Conservation (phyloP, 2,888 invertebrate genomes). For the Gari tellinella region DNA sequence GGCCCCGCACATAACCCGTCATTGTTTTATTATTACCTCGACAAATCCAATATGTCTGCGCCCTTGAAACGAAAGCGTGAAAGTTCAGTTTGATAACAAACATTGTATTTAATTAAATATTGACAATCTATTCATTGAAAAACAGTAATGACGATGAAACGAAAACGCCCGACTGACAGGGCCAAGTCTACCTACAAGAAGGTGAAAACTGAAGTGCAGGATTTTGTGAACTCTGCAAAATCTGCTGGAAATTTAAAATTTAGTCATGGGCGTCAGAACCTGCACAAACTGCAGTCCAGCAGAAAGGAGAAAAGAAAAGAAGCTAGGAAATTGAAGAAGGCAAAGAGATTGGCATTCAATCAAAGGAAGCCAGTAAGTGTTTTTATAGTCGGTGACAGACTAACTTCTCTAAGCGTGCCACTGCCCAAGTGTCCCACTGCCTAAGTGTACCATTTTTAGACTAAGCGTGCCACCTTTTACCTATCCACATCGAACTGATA, state of each 20-base stretch:
- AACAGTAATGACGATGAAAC: background rate
- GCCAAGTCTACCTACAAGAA: background rate
- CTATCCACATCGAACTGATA: too few species aligned
- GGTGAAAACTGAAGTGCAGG: constrained; percentile 8
- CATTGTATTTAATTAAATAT: too few species aligned
- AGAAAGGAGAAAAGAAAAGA: constrained; percentile 90
- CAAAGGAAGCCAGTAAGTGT: constrained; percentile 73
- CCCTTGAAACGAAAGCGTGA: too few species aligned
- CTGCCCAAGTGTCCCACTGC: too few species aligned
- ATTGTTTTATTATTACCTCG: too few species aligned
- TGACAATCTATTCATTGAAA: too few species aligned
- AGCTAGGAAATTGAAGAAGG: constrained; percentile 89
- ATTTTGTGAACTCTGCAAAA: constrained; percentile 1
- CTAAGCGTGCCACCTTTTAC: background rate
- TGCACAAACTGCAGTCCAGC: constrained; percentile 34
- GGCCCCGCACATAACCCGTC: too few species aligned
- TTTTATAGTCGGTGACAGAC: background rate
- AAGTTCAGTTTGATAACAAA: too few species aligned
- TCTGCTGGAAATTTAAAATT: background rate
- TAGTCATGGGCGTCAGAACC: background rate
- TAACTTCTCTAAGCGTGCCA: background rate
- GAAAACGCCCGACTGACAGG: background rate
- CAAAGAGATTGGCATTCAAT: constrained; percentile 86
- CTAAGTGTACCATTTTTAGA: too few species aligned
- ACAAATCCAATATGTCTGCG: too few species aligned